Conservation (phyloP, 1,140 invertebrate genomes). For the Belonocnema kinseyi region DNA sequence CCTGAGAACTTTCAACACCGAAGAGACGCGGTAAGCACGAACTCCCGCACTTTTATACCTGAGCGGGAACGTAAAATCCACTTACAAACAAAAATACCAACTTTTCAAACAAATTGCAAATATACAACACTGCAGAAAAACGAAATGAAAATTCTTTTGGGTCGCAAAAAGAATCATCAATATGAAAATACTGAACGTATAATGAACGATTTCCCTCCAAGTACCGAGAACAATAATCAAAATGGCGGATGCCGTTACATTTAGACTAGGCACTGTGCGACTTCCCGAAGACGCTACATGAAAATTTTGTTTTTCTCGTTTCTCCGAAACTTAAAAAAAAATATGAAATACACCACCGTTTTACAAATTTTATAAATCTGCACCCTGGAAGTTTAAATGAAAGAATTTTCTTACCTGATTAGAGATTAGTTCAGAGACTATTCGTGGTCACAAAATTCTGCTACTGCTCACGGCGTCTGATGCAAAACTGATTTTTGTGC, state of each 20-base stretch:
- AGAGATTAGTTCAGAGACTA: neutral
- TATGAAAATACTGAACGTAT: constrained; percentile 5
- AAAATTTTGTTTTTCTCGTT: no score
- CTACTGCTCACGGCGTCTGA: neutral
- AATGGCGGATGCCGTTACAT: constrained; percentile 65
- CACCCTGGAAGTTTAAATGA: neutral
- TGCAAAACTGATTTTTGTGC: neutral
- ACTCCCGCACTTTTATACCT: neutral
- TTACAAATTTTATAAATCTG: neutral
- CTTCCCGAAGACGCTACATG: no score
- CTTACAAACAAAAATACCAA: neutral
- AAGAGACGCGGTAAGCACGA: constrained; percentile 7
- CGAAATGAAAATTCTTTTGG: neutral
- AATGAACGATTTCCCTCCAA: constrained; percentile 65
- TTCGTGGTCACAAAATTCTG: neutral
- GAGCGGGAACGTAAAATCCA: neutral
- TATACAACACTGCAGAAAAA: neutral
- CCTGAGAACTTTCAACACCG: neutral
- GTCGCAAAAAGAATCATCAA: neutral
- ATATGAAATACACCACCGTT: neutral
- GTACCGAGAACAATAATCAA: constrained; percentile 68
- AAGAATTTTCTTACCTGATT: constrained; percentile 11
- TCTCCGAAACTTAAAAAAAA: neutral
- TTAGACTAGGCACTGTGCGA: constrained; percentile 54
- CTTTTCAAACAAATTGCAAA: neutral